phyloP scores from a whole-genome alignment of 2,888 invertebrate genomes.

The Elysia crispata region DNA sequence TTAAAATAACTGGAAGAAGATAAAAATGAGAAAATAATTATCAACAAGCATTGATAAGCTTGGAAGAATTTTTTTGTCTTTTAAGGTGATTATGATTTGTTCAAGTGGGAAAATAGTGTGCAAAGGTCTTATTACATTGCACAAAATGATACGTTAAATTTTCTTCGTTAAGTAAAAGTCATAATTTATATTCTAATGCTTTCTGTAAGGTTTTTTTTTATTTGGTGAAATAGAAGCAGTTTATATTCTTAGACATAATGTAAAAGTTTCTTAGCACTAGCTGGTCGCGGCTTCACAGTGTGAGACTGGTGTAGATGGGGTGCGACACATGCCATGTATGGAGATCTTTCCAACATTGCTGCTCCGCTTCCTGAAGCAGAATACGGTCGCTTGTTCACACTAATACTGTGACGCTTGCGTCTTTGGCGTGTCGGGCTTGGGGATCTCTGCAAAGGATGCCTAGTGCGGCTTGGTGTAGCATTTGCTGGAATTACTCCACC shows the following conservation, averaged over 20 bases:
- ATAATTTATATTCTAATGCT: too few relatives aligned
- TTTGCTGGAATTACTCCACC: too few relatives aligned
- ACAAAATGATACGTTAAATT: too few relatives aligned
- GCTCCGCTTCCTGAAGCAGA: slow-evolving; percentile 66
- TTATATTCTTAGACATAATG: not conserved
- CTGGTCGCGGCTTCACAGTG: slow-evolving; percentile 58
- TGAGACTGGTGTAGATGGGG: slow-evolving; percentile 61
- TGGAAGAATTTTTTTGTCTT: too few relatives aligned
- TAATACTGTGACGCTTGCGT: slow-evolving; percentile 57
- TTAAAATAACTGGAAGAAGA: too few relatives aligned
- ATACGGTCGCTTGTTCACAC: slow-evolving; percentile 71
- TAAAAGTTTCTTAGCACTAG: slow-evolving; percentile 50
- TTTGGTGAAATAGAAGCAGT: not conserved
- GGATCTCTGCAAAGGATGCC: slow-evolving; percentile 20
- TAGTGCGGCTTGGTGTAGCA: not conserved
- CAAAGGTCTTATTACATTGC: too few relatives aligned
- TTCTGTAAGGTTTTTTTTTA: too few relatives aligned
- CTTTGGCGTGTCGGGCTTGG: slow-evolving; percentile 57
- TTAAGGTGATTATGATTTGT: too few relatives aligned
- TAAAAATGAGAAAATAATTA: too few relatives aligned
- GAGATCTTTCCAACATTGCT: slow-evolving; percentile 62
- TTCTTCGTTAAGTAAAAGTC: too few relatives aligned
- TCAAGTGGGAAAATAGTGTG: too few relatives aligned
- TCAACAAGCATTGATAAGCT: too few relatives aligned
- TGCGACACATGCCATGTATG: slow-evolving; percentile 64